phyloP scores from a whole-genome alignment of 2,113 vertebrate species.

The Sander lucioperca region DNA sequence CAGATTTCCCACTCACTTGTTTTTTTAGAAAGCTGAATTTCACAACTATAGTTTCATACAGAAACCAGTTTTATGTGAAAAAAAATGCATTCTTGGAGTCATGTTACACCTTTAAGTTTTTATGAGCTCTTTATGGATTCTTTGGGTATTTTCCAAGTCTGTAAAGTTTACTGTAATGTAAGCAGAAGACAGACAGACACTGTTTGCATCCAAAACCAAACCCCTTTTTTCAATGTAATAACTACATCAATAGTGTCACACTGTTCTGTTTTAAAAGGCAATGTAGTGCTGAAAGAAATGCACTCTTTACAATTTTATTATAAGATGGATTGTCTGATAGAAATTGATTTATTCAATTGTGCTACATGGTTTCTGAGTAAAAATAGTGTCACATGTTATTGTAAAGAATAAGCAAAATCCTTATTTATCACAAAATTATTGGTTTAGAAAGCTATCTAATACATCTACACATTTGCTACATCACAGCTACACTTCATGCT shows the following conservation, averaged over 20 bases:
- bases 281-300: too few relatives aligned
- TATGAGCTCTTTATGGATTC: constrained; percentile 30
- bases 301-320: background rate
- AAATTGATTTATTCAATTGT: background rate
- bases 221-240: constrained; percentile 9
- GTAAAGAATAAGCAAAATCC: background rate
- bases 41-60: background rate
- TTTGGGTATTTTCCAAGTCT: constrained; percentile 2
- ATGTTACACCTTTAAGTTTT: constrained; percentile 14
- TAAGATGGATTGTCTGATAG: background rate
- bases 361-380: background rate
- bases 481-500: background rate
- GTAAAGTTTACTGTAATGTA: constrained; percentile 22
- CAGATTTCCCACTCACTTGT: too few relatives aligned
- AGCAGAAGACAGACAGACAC: background rate
- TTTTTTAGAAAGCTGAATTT: background rate
- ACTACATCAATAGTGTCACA: background rate
- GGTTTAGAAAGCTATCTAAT: background rate
- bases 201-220: constrained; percentile 14
- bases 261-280: background rate
- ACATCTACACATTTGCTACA: background rate
- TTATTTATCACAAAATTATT: too few relatives aligned
- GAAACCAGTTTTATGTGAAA: constrained; percentile 40
- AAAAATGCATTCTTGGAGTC: background rate
- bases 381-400: background rate